A percentile compares a stretch with the other conserved stretches of the same genome.
Conservation (phyloP, 2,888 invertebrate species). For the Nysson spinosus region DNA sequence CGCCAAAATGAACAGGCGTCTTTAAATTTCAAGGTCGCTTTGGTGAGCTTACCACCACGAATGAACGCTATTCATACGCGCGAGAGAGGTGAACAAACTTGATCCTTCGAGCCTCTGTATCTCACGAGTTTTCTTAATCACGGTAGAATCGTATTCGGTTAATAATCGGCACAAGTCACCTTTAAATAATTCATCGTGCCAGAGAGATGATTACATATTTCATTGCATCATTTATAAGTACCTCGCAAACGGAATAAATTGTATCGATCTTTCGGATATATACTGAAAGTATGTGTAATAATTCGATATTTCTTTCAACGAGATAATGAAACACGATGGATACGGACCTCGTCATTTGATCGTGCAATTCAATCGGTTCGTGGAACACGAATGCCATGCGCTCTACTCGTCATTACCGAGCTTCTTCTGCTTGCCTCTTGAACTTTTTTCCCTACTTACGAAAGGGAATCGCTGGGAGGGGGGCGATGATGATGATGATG, state of each 20-base stretch:
- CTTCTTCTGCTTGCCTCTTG: constrained; percentile 3
- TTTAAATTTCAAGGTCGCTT: constrained; percentile 43
- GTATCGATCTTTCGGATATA: too few relatives aligned
- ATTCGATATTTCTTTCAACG: constrained; percentile 58
- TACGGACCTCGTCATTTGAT: constrained; percentile 54
- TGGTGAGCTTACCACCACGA: constrained; percentile 15
- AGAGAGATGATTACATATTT: too few relatives aligned
- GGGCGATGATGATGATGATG: background rate
- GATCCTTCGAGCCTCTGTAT: background rate
- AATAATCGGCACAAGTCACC: too few relatives aligned
- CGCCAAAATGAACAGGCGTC: constrained; percentile 39
- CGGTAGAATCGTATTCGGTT: too few relatives aligned
- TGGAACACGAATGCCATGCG: constrained; percentile 51
- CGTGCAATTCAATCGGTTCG: constrained; percentile 59
- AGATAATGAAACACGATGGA: constrained; percentile 47
- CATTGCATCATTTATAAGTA: too few relatives aligned
- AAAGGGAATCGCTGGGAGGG: background rate
- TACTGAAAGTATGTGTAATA: too few relatives aligned
- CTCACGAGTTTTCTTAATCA: background rate
- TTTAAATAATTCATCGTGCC: too few relatives aligned
- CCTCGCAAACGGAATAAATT: too few relatives aligned
- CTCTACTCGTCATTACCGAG: constrained; percentile 26
- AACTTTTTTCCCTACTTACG: constrained; percentile 11
- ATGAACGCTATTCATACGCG: background rate
- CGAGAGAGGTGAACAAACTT: constrained; percentile 23